A percentile compares a stretch with the other conserved stretches of the same genome.
These are phyloP conservation scores for Oxyscelio sp. DNA, from an alignment of 2,888 invertebrate genomes.

Conservation along the genomic window DNA sequence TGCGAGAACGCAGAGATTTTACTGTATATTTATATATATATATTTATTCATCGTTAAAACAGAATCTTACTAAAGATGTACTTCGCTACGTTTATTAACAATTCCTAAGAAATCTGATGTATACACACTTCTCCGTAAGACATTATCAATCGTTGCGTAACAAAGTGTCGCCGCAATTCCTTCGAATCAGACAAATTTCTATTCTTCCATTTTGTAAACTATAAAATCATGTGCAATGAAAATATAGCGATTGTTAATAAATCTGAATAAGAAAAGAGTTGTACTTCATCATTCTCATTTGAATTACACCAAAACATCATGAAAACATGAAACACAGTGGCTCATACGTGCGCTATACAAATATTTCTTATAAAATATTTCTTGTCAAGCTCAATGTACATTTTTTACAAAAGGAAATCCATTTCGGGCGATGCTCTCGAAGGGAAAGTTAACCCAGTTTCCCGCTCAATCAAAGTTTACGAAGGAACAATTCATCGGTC, in stretches of 20 bases:
- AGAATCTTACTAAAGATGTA: constrained; percentile 41
- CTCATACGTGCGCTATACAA: constrained; percentile 34
- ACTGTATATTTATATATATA: constrained; percentile 26
- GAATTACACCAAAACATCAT: too few relatives aligned
- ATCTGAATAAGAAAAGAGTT: constrained; percentile 30
- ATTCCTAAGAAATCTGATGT: constrained; percentile 53
- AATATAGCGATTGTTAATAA: constrained; percentile 48
- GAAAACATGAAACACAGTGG: constrained; percentile 42
- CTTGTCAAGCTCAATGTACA: constrained; percentile 65
- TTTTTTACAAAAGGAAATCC: constrained; percentile 52
- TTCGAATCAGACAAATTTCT: constrained; percentile 39
- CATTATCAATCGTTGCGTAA: constrained; percentile 19
- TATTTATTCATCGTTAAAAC: constrained; percentile 31
- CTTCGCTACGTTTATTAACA: constrained; percentile 46
- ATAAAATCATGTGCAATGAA: constrained; percentile 48
- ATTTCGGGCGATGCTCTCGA: neutral
- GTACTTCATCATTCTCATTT: constrained; percentile 24
- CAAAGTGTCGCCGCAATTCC: constrained; percentile 16
- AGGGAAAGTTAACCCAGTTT: constrained; percentile 28
- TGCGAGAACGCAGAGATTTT: constrained; percentile 28
- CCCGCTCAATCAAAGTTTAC: constrained; percentile 23
- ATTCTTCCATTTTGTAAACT: constrained; percentile 59
- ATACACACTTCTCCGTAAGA: constrained; percentile 30
- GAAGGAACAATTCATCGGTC: constrained; percentile 60
- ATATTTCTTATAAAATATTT: constrained; percentile 64